Base-by-base conservation (phyloP, 2,888 invertebrate species). In the Leptinotarsa rubiginosa region DNA sequence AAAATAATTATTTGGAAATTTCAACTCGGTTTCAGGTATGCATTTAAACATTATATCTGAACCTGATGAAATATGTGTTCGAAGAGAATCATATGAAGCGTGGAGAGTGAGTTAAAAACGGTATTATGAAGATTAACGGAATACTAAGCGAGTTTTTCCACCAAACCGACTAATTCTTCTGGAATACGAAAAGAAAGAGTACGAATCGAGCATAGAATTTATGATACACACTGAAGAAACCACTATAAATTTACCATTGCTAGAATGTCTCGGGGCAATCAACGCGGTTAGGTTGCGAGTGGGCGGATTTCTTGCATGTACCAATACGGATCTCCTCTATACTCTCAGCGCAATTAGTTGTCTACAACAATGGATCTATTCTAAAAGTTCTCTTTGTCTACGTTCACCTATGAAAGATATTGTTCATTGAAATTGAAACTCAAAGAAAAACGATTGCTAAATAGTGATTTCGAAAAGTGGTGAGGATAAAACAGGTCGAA, bases 211-310 rank as follows among this genome's bases (percentile, higher is more conserved):
- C 25, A 62, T 56, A 65, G 64, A 56, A 73, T 69, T 73, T 73
- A 73, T 75, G 77, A 75, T 71, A 73, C 73, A 52, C 62, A 70
- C 68, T 71, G 69, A 72, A 74, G 72, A 77, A 73, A 75, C 65
- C 74, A 69, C 68, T 69, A 77, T 77, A 77, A 77, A 75, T 77
- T 77, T 18, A 77, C 72, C 65, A 70, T 67, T 73, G 71, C 65
- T 73, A 68, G 67, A 74, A 72, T 59, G 70, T 47, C 74, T 64
- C 69, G 71, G 73, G 73, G 77, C 74, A 49, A 47, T 72, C 68
- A 70, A 67, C 68, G 65, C 72, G 70, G 66, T 66, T 70, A 50
- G 70, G 18, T 73, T 73, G 75, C 69, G 73, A 77, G 74, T 77
- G 74, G 74, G 77, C 72, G 75, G 72, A 70, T 62, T 64, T 68